These are phyloP conservation scores for Synanthedon andrenaeformis DNA, from an alignment of 2,888 invertebrate genomes.

Conservation along the genomic window DNA sequence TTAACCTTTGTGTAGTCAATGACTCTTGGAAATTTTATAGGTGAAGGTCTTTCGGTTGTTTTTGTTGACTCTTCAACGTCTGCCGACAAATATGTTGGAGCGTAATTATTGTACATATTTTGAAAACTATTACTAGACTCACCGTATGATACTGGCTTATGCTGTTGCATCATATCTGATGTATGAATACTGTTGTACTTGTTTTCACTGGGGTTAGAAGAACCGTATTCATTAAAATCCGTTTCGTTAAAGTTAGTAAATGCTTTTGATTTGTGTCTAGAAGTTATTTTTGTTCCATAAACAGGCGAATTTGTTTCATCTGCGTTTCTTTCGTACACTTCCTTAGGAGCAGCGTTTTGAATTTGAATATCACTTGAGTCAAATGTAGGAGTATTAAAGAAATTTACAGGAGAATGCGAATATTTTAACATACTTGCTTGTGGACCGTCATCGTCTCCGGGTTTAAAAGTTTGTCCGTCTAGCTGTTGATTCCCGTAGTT, in stretches of 20 bases:
- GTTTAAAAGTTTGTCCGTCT: constrained; percentile 24
- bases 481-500: constrained; percentile 24
- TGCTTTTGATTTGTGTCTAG: constrained; percentile 29
- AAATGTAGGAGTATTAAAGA: constrained; percentile 31
- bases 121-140: constrained; percentile 25
- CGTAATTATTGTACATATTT: constrained; percentile 19
- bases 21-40: constrained; percentile 42
- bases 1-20: constrained; percentile 51
- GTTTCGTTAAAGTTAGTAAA: constrained; percentile 24
- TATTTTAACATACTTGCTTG: constrained; percentile 38
- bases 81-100: constrained; percentile 22
- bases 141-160: constrained; percentile 21
- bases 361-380: constrained; percentile 24
- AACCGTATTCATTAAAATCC: constrained; percentile 25
- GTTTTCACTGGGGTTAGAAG: constrained; percentile 23
- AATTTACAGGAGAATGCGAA: constrained; percentile 29
- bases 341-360: constrained; percentile 22
- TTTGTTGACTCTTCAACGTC: constrained; percentile 26
- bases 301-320: constrained; percentile 29
- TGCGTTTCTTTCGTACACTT: constrained; percentile 18
- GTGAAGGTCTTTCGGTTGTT: constrained; percentile 13
- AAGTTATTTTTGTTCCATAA: constrained; percentile 50
- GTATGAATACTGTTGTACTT: constrained; percentile 26
- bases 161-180: constrained; percentile 21
- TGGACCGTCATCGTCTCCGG: constrained; percentile 22